Evolutionary conservation across 2,113 vertebrate species (phyloP).

Genomic region (Clarias gariepinus): DNA sequence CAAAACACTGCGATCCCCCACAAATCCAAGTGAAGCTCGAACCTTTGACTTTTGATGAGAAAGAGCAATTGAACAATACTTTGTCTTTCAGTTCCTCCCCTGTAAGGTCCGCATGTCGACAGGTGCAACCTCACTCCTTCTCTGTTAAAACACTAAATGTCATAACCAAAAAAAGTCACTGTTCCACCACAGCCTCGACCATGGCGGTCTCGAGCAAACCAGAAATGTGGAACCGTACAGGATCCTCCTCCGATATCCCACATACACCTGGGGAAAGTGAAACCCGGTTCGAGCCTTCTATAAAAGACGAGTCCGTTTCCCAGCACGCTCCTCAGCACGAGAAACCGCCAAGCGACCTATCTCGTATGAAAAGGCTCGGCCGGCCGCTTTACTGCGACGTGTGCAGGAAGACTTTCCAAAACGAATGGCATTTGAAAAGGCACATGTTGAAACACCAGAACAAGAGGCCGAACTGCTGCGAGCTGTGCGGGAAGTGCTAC

Average conservation of each 20-base stretch:
- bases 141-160: background rate
- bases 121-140: background rate
- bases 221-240: background rate
- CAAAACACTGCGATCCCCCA: background rate
- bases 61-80: background rate
- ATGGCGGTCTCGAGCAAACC: background rate
- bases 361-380: background rate
- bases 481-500: slow-evolving; percentile 39
- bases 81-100: background rate
- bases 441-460: slow-evolving; percentile 29
- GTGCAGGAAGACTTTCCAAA: slow-evolving; percentile 27
- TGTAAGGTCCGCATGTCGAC: background rate
- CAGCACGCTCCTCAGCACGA: background rate
- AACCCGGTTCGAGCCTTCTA: background rate
- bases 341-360: background rate
- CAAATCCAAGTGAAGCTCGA: slow-evolving; percentile 36
- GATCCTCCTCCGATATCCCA: background rate
- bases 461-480: slow-evolving; percentile 8
- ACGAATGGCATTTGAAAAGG: slow-evolving; percentile 5
- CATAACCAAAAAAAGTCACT: background rate
- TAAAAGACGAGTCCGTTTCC: slow-evolving; percentile 6
- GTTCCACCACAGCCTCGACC: background rate
- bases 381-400: background rate
- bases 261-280: background rate
- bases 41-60: background rate